Evolutionary conservation across 1,140 invertebrate genomes (phyloP), one percentile per base, ranked within the genome.

Genomic region (Bilobella aurantiaca): DNA sequence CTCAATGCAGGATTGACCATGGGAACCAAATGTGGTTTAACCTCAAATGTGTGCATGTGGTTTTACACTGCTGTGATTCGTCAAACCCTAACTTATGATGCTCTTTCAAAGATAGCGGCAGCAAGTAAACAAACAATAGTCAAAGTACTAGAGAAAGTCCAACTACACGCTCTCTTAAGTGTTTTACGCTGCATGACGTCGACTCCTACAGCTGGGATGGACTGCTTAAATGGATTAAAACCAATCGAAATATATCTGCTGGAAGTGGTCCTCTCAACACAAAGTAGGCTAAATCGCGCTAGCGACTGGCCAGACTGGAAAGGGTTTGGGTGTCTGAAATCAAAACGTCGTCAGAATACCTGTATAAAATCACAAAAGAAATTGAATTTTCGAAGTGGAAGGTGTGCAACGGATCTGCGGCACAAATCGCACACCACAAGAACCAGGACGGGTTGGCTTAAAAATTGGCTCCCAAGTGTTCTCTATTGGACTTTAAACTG

Each of bases 61-160:
- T 42, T 67, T n/a, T 68, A 68, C 27, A 68, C 34, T 18, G 56
- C 31, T 3, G 27, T 68, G 2, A 37, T 68, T 27, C 8, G 66
- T 14, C 66, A 61, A 12, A n/a, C 16, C n/a, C n/a, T 68, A 21
- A 5, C n/a, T 2, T 68, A 68, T 31, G 66, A 23, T 21, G 1
- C n/a, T 2, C 1, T 68, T 5, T 2, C 29, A 2, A 64, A 62
- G 66, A 5, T 49, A 8, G 2, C 53, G 3, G 59, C 60, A 28
- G 18, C 18, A 42, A 42, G n/a, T 46, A 1, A 2, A 63, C 21
- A 27, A 21, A 21, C n/a, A 23, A 32, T 12, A 28, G 2, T 42
- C 2, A 27, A 34, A 14, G 1, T 2, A 3, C 21, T 63, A 25
- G 29, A 58, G 21, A 53, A 34, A 27, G 65, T 49, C 28, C 61